Percentiles rank a stretch among this genome's conserved stretches.
Evolutionary conservation across 2,797 vertebrate species (phyloP).

Genomic region (Antennarius maculatus): DNA sequence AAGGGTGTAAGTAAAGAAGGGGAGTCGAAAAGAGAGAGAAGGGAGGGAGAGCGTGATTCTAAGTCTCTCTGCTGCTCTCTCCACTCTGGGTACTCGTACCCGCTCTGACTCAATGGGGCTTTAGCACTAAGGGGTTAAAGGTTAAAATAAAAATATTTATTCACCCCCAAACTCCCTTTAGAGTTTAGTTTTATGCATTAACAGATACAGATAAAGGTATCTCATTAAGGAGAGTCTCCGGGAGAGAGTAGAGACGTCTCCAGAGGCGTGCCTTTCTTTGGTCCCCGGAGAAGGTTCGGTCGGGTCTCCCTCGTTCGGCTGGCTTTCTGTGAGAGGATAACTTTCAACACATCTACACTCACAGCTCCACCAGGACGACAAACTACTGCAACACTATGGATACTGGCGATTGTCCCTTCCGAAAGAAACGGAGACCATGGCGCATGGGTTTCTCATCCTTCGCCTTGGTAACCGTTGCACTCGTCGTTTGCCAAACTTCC

Average conservation of each 20-base stretch:
- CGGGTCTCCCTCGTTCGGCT: slow-evolving; percentile 65
- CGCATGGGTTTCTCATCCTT: slow-evolving; percentile 73
- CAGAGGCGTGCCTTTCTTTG: slow-evolving; percentile 67
- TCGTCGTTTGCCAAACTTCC: slow-evolving; percentile 73
- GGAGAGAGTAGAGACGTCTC: slow-evolving; percentile 67
- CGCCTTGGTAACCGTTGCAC: slow-evolving; percentile 70
- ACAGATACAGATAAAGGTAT: slow-evolving; percentile 57
- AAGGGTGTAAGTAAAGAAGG: slow-evolving; percentile 81
- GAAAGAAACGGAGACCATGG: slow-evolving; percentile 83
- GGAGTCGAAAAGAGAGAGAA: slow-evolving; percentile 72
- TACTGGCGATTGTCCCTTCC: slow-evolving; percentile 75
- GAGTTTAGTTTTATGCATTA: slow-evolving; percentile 70
- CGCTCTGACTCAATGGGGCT: slow-evolving; percentile 82
- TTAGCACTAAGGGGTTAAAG: slow-evolving; percentile 75
- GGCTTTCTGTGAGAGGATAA: slow-evolving; percentile 78
- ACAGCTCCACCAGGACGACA: slow-evolving; percentile 60
- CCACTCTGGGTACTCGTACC: slow-evolving; percentile 77
- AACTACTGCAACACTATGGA: slow-evolving; percentile 78
- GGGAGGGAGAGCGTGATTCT: slow-evolving; percentile 75
- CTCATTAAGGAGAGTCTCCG: slow-evolving; percentile 60
- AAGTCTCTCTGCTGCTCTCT: slow-evolving; percentile 81
- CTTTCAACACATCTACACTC: slow-evolving; percentile 59
- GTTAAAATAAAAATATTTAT: slow-evolving; percentile 76
- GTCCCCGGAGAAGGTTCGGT: slow-evolving; percentile 73
- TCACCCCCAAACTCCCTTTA: slow-evolving; percentile 62